Percentiles rank a stretch among this genome's conserved stretches.
phyloP scores from a whole-genome alignment of 2,888 invertebrate genomes.

The Nomada ruficornis region DNA sequence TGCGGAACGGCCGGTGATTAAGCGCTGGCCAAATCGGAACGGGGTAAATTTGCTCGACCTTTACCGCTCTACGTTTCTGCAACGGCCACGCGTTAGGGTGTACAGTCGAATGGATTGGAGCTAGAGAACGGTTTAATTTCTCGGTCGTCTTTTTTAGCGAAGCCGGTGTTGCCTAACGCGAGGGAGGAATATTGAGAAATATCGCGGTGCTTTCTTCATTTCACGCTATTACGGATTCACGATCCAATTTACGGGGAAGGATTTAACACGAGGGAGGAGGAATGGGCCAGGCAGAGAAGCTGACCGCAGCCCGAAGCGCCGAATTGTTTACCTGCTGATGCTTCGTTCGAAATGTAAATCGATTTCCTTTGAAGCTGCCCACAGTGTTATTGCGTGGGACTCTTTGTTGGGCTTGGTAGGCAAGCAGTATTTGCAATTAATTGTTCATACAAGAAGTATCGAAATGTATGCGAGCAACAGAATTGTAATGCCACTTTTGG shows the following conservation, averaged over 20 bases:
- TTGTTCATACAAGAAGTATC: no score
- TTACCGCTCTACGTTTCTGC: not conserved
- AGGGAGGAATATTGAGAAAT: constrained; percentile 1
- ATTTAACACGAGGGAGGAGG: constrained; percentile 46
- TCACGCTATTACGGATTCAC: constrained; percentile 47
- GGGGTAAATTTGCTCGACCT: constrained; percentile 2
- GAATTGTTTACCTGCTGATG: constrained; percentile 41
- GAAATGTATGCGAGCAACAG: not conserved
- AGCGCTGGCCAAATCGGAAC: not conserved
- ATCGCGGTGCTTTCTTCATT: constrained; percentile 4
- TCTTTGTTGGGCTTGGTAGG: no score
- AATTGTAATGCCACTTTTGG: not conserved
- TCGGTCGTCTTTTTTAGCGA: not conserved
- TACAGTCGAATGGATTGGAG: not conserved
- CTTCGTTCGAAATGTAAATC: constrained; percentile 47
- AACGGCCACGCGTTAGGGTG: not conserved
- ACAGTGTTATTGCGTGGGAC: not conserved
- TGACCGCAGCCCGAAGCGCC: constrained; percentile 13
- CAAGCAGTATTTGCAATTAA: no score
- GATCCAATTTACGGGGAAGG: constrained; percentile 54
- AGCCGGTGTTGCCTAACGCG: not conserved
- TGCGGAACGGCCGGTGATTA: constrained; percentile 37
- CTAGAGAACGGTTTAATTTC: not conserved
- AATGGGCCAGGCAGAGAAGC: constrained; percentile 27
- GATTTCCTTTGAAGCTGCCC: constrained; percentile 18